Base-by-base conservation (phyloP, 2,113 vertebrate species). In the Corythornis cristatus region DNA sequence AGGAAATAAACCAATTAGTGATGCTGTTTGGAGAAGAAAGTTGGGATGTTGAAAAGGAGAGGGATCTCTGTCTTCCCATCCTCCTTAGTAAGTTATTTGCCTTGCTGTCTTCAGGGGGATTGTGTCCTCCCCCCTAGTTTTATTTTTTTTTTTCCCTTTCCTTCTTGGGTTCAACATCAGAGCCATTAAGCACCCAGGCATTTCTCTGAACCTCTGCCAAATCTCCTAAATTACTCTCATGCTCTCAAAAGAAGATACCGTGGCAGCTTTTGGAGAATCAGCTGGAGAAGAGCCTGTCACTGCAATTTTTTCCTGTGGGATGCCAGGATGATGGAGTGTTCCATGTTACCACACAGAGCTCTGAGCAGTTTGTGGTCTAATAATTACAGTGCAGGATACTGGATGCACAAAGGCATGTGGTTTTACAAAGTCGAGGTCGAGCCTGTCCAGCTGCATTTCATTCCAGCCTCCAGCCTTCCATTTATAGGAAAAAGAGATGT, bases 181-280 rank as follows among this genome's bases (percentile, higher is more conserved):
- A 23, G 0, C 1, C 5, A 1, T 53, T 26, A 28, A 86, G 43
- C 60, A 28, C 14, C 11, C 21, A 54, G 60, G 60, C 48, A 31
- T 50, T 81, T 66, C 15, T 77, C 51, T 79, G 88, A 48, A 53
- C 0, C 0, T 20, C 66, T 86, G 71, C 66, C 75, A 64, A 50
- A 48, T 23, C 17, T 67, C 19, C 45, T 72, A 5, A 86, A 83
- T 72, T 26, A 31, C 64, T 65, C 35, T 73, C n/a, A 18, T 76
- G 67, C 79, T 88, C 26, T 13, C 40, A 57, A 22, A 35, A 79
- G 83, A 65, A 64, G 48, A 40, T 75, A 5, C 8, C 56, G 26
- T 65, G 88, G 90, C 85, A 91, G 71, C 29, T 89, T 86, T 70
- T 85, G 90, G 86, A 57, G 79, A 76, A 85, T 68, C 88, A 89